Evolutionary conservation across 1,140 invertebrate species (phyloP).

Genomic region (Brachionus calyciflorus): DNA sequence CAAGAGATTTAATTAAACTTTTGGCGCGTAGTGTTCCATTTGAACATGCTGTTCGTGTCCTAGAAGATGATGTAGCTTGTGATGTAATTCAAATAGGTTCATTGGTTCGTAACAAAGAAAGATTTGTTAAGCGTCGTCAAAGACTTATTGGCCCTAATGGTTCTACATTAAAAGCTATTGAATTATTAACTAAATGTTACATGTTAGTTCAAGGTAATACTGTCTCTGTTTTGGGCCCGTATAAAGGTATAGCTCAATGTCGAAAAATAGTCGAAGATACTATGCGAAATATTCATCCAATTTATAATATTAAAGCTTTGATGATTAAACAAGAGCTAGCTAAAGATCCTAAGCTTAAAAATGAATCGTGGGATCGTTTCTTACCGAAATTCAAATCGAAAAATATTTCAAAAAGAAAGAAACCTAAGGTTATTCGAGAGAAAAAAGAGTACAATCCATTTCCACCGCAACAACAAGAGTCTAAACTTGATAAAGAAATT

Average conservation of each 20-base stretch:
- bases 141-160: constrained; percentile 93
- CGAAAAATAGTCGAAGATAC: constrained; percentile 88
- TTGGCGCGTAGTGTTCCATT: constrained; percentile 91
- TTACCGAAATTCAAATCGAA: constrained; percentile 91
- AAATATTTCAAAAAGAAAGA: constrained; percentile 78
- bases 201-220: constrained; percentile 95
- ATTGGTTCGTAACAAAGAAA: constrained; percentile 83
- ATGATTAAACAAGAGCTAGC: constrained; percentile 95
- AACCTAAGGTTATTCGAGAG: constrained; percentile 66
- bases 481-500: constrained; percentile 87
- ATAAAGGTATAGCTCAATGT: constrained; percentile 84
- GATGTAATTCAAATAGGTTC: constrained; percentile 97
- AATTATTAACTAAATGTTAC: constrained; percentile 95
- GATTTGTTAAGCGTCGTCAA: constrained; percentile 91
- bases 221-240: constrained; percentile 90
- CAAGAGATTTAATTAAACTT: constrained; percentile 90
- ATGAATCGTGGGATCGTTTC: constrained; percentile 96
- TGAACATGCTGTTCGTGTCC: constrained; percentile 72
- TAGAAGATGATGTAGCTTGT: constrained; percentile 82
- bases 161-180: constrained; percentile 93
- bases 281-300: constrained; percentile 99
- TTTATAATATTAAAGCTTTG: constrained; percentile 92
- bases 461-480: constrained; percentile 85
- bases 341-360: constrained; percentile 80
- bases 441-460: constrained; percentile 84